Conservation (phyloP, 2,888 invertebrate species). For the Orgyia antiqua region DNA sequence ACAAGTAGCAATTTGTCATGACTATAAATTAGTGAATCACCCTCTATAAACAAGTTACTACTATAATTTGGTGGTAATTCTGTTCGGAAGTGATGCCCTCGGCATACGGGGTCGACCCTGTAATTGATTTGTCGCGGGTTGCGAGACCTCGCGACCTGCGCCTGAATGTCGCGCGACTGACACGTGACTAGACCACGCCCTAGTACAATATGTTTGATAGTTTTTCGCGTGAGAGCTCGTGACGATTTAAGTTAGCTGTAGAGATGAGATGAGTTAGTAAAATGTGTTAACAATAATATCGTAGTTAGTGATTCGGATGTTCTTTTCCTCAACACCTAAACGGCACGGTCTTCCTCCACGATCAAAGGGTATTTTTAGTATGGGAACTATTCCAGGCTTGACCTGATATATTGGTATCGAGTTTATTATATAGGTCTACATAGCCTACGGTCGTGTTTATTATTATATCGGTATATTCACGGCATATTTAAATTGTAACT, state of each 20-base stretch:
- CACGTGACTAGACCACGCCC: slow-evolving; percentile 48
- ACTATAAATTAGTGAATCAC: slow-evolving; percentile 59
- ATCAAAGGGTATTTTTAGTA: too few species aligned
- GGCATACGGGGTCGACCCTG: slow-evolving; percentile 37
- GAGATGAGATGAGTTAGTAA: slow-evolving; percentile 12
- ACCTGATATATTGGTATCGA: too few species aligned
- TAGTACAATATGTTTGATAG: slow-evolving; percentile 35
- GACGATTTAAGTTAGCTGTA: slow-evolving; percentile 30
- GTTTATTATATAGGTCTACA: too few species aligned
- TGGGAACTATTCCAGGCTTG: too few species aligned
- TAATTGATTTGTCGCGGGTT: slow-evolving; percentile 73
- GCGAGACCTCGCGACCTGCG: slow-evolving; percentile 29
- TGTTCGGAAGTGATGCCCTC: slow-evolving; percentile 55
- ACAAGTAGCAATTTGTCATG: slow-evolving; percentile 29
- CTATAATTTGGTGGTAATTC: slow-evolving; percentile 71
- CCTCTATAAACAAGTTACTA: slow-evolving; percentile 60
- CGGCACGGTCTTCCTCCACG: too few species aligned
- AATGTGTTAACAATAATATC: too few species aligned
- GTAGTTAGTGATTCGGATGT: too few species aligned
- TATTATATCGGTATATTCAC: too few species aligned
- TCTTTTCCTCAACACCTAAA: too few species aligned
- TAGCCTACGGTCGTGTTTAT: too few species aligned
- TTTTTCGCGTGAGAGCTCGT: slow-evolving; percentile 50
- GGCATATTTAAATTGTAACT: too few species aligned
- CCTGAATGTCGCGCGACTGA: slow-evolving; percentile 36